Conservation (phyloP, 2,888 invertebrate genomes). For the Tinea pellionella region DNA sequence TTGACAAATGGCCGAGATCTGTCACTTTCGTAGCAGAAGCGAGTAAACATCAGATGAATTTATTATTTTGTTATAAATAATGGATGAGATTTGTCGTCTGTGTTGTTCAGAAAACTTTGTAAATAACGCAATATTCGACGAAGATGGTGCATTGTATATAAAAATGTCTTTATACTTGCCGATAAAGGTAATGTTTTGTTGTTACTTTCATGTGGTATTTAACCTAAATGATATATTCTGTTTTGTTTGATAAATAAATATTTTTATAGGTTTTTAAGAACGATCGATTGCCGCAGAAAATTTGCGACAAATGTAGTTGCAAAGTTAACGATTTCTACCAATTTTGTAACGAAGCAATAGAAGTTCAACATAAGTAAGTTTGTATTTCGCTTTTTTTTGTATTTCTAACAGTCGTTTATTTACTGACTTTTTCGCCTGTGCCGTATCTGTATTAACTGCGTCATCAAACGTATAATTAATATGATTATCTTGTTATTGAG, state of each 20-base stretch:
- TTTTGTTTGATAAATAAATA: not conserved
- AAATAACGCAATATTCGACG: conserved; percentile 76
- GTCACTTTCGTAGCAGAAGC: conserved; percentile 29
- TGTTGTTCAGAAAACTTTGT: conserved; percentile 66
- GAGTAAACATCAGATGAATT: conserved; percentile 32
- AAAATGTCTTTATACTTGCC: conserved; percentile 80
- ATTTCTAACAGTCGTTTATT: not conserved
- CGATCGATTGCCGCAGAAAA: conserved; percentile 77
- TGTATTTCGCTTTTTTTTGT: not conserved
- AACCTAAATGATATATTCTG: not conserved
- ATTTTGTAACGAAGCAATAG: conserved; percentile 77
- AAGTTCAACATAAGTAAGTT: conserved; percentile 72
- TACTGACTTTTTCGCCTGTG: not conserved
- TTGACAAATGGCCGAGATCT: conserved; percentile 48
- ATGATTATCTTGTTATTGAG: conserved; percentile 18
- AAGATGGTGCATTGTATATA: conserved; percentile 73
- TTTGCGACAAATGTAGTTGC: conserved; percentile 77
- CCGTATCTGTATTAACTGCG: not conserved
- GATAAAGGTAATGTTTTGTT: conserved; percentile 72
- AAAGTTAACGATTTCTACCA: conserved; percentile 79
- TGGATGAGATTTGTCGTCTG: conserved; percentile 56
- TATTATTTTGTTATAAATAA: conserved; percentile 21
- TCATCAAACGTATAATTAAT: conserved; percentile 10
- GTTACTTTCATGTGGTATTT: conserved; percentile 15
- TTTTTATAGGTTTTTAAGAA: conserved; percentile 72